A percentile compares a stretch with the other conserved stretches of the same genome.
These are phyloP conservation scores for Echinometra lucunter DNA, from an alignment of 53 echinoderm and acorn worm species.

Conservation along the genomic window DNA sequence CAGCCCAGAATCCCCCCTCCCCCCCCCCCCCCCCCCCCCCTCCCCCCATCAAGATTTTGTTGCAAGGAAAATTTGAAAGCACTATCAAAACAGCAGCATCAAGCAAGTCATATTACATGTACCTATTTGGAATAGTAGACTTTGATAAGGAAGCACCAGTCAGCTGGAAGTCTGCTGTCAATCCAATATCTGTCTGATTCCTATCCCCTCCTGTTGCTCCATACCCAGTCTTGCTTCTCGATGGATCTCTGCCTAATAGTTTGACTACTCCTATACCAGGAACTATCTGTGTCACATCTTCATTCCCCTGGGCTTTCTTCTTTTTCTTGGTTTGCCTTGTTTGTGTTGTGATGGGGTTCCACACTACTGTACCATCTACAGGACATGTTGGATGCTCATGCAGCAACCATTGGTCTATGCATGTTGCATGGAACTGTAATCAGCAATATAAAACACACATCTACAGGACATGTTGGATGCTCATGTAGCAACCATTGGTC, in stretches of 20 bases:
- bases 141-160: conserved; percentile 79
- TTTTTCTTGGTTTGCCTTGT: not conserved
- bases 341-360: conserved; percentile 78
- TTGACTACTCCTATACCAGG: conserved; percentile 61
- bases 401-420: conserved; percentile 94
- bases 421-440: conserved; percentile 85
- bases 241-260: conserved; percentile 10
- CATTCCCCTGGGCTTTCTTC: conserved; percentile 62
- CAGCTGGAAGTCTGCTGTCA: conserved; percentile 82
- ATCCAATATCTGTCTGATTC: conserved; percentile 37
- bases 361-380: conserved; percentile 90
- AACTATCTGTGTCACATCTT: not conserved
- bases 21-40: too few species aligned
- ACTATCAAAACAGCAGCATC: too few species aligned
- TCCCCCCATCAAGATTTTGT: too few species aligned
- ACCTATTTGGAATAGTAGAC: conserved; percentile 47
- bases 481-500: conserved; percentile 95
- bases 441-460: not conserved
- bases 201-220: conserved; percentile 60
- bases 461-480: conserved; percentile 95
- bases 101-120: too few species aligned
- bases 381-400: conserved; percentile 97
- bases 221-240: not conserved
- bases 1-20: too few species aligned
- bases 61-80: too few species aligned